Base-by-base conservation (phyloP, 2,888 invertebrate genomes). In the Troides helena region DNA sequence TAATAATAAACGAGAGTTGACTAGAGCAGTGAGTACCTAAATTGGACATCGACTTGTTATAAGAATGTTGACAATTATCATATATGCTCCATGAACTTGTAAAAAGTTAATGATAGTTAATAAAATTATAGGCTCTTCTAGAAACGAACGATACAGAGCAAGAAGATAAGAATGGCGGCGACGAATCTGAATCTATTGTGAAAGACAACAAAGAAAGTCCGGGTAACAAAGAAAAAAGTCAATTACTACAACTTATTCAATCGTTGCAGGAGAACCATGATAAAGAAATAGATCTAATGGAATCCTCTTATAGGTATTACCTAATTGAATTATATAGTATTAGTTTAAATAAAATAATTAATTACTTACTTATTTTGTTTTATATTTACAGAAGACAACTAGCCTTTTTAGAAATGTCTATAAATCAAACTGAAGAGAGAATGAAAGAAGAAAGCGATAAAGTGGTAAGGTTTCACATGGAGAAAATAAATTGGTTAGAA, bases 261-360 rank as follows among this genome's bases (percentile, higher is more conserved):
- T 91, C 93, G 0, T 78, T 94, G 50, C 94, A 94, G 77, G 93
- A 94, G 74, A 92, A 94, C 74, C 94, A 95, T 70, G 90, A 94
- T 59, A 94, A 94, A 74, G 95, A 95, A 81, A 89, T 94, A 57
- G 94, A 94, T 80, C 80, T 95, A 56, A 89, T 94, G 89, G 94
- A 95, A 80, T 94, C 94, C 70, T 94, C 94, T 0, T 95, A 94
- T 74, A 94, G 94, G 94, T 94, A 84, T 66, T 46, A 46, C 14
- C 3, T 43, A 43, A 43, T 8, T 8, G 10, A 43, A 43, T 1
- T 43, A 43, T 53, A 53, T n/a, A 18, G 14, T 18, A 12, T 53
- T 53, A 30, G 3, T 53, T 53, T 53, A 18, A 18, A 18, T n/a
- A 53, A 53, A 53, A 53, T 2, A 53, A n/a, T 18, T 18, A 53